These are phyloP conservation scores for Mola mola DNA, from an alignment of 2,113 vertebrate genomes.

Conservation along the genomic window DNA sequence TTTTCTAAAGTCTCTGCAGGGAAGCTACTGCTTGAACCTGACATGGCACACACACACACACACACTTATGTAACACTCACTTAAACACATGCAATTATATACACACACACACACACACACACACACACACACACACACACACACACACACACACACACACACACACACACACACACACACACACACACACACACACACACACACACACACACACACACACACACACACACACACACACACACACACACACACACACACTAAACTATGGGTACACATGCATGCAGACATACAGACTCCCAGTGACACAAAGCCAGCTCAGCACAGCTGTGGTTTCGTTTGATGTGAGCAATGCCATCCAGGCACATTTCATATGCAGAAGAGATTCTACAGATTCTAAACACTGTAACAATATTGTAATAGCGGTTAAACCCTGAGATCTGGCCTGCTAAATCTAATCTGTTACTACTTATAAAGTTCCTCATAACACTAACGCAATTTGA, in stretches of 20 bases:
- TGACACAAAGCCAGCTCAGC: conserved; percentile 48
- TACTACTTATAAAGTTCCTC: no score
- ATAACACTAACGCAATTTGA: no score
- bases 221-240: neutral
- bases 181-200: conserved; percentile 1
- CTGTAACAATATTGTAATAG: no score
- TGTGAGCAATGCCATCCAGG: conserved; percentile 54
- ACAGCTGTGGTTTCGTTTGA: conserved; percentile 63
- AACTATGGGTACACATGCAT: neutral
- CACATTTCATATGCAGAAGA: conserved; percentile 64
- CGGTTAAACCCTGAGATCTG: no score
- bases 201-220: neutral
- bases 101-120: neutral
- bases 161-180: neutral
- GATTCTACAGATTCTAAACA: no score
- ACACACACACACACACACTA: neutral
- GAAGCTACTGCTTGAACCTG: conserved; percentile 5
- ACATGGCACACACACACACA: conserved; percentile 4
- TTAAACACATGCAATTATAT: neutral
- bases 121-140: neutral
- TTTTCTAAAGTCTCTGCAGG: conserved; percentile 38
- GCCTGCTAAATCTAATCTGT: no score
- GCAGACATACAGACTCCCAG: conserved; percentile 1
- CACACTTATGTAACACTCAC: neutral
- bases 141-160: neutral